phyloP scores from a whole-genome alignment of 2,888 invertebrate species.

The Cistogaster globosa region DNA sequence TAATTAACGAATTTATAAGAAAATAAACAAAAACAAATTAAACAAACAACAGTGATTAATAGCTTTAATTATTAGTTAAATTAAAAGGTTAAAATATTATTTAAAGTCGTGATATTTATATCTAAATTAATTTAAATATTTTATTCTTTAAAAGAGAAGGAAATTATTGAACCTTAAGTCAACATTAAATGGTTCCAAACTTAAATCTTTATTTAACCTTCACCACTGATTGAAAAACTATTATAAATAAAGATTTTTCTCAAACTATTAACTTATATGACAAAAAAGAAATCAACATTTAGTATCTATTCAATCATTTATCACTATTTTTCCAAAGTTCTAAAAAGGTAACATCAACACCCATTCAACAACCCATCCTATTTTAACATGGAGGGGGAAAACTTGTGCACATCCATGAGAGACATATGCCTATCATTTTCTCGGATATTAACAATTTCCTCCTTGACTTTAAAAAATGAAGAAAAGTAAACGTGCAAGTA shows the following conservation, averaged over 20 bases:
- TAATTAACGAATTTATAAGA: no score
- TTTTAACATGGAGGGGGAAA: not conserved
- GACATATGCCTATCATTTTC: slow-evolving; percentile 55
- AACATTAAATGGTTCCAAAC: no score
- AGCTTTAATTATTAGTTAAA: no score
- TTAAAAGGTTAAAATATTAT: no score
- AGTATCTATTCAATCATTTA: slow-evolving; percentile 29
- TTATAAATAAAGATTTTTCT: slow-evolving; percentile 34
- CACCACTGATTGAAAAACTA: slow-evolving; percentile 59
- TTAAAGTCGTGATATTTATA: no score
- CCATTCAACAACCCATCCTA: not conserved
- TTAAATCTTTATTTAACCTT: slow-evolving; percentile 13
- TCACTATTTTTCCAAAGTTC: slow-evolving; percentile 35
- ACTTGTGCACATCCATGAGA: slow-evolving; percentile 49
- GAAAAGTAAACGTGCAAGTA: not conserved
- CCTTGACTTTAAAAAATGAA: slow-evolving; percentile 17
- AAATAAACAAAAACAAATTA: no score
- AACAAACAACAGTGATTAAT: no score
- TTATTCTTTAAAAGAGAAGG: no score
- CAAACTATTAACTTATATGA: not conserved
- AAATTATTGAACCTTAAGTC: no score
- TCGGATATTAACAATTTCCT: slow-evolving; percentile 67
- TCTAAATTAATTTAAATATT: no score
- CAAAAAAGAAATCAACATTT: slow-evolving; percentile 9
- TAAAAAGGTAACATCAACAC: slow-evolving; percentile 36